phyloP scores from a whole-genome alignment of 2,113 vertebrate species.

The Crocuta crocuta region DNA sequence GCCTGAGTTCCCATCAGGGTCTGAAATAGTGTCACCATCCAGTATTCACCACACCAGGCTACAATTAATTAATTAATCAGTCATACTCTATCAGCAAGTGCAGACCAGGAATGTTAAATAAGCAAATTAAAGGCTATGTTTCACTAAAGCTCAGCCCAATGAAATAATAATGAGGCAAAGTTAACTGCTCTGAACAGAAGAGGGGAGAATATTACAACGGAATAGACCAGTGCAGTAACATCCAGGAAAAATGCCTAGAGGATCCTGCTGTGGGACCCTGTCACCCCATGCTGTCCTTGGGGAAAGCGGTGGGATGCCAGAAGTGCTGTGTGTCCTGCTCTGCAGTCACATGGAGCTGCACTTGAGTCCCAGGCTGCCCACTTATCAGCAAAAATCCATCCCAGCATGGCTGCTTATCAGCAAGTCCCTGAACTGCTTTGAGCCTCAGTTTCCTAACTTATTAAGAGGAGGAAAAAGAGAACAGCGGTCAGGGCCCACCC shows the following conservation, averaged over 20 bases:
- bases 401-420: not conserved
- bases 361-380: not conserved
- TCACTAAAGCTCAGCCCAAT: constrained; percentile 62
- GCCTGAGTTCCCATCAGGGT: constrained; percentile 11
- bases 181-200: constrained; percentile 17
- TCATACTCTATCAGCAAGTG: constrained; percentile 66
- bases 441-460: not conserved
- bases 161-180: constrained; percentile 65
- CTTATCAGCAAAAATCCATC: not conserved
- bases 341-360: not conserved
- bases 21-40: constrained; percentile 46
- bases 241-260: not conserved
- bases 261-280: not conserved
- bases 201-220: not conserved
- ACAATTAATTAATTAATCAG: constrained; percentile 77
- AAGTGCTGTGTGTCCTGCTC: not conserved
- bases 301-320: not conserved
- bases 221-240: not conserved
- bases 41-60: not conserved
- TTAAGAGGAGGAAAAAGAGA: not conserved
- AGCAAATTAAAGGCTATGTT: constrained; percentile 66
- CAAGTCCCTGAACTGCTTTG: not conserved
- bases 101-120: constrained; percentile 77
- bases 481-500: not conserved
- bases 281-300: fast-evolving